phyloP scores from a whole-genome alignment of 1,140 invertebrate species.

The Saccostrea echinata region DNA sequence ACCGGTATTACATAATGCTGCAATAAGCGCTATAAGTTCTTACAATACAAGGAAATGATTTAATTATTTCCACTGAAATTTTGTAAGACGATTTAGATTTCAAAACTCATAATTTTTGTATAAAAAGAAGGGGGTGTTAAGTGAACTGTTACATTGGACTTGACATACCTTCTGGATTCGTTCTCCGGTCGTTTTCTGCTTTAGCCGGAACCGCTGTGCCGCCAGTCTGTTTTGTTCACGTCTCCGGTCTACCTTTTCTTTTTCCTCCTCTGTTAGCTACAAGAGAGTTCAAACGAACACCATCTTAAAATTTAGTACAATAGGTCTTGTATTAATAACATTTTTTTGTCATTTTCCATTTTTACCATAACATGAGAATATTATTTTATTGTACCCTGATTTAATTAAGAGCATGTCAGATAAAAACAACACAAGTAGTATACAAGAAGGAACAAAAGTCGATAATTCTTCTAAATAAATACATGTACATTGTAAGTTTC shows the following conservation, averaged over 20 bases:
- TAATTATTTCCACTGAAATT: not conserved
- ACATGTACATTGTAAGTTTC: too few species aligned
- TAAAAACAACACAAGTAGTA: too few species aligned
- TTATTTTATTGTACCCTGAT: too few species aligned
- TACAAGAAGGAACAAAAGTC: too few species aligned
- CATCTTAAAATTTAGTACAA: not conserved
- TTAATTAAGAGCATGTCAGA: too few species aligned
- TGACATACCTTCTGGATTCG: conserved; percentile 62
- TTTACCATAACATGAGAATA: too few species aligned
- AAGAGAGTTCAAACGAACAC: not conserved
- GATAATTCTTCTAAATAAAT: too few species aligned
- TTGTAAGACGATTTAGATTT: not conserved
- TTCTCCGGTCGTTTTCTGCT: conserved; percentile 58
- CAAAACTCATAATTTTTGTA: not conserved
- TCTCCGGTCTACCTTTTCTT: conserved; percentile 60
- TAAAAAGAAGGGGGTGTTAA: not conserved
- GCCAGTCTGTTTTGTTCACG: conserved; percentile 68
- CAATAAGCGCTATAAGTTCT: too few species aligned
- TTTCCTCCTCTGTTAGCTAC: conserved; percentile 65
- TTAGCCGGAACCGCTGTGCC: conserved; percentile 64
- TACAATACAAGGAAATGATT: not conserved
- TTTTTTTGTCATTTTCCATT: not conserved
- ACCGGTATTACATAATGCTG: too few species aligned
- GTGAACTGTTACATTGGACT: too few species aligned
- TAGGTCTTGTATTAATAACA: not conserved